Percentiles rank a stretch among this genome's conserved stretches.
These are phyloP conservation scores for Drosophila antonietae DNA, from an alignment of 2,888 invertebrate species.

Conservation along the genomic window DNA sequence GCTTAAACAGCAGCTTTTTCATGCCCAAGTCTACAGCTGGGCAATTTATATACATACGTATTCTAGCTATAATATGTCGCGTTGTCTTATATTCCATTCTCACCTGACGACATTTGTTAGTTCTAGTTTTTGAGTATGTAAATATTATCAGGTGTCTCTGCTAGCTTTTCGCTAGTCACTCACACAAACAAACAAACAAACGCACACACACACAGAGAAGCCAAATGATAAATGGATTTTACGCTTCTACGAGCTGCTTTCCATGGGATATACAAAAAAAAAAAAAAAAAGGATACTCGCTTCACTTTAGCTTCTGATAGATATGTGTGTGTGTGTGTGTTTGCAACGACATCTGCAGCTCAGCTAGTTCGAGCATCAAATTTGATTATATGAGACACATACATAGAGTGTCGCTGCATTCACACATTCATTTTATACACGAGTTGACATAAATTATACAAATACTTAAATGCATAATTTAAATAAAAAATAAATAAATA, in stretches of 20 bases:
- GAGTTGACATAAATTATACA: neutral
- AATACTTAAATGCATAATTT: neutral
- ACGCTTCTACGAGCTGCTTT: slow-evolving; percentile 45
- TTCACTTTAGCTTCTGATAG: slow-evolving; percentile 29
- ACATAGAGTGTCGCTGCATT: neutral
- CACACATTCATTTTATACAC: neutral
- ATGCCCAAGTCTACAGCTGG: neutral
- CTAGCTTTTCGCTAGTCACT: slow-evolving; percentile 34
- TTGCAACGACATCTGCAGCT: slow-evolving; percentile 5
- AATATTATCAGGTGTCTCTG: slow-evolving; percentile 60
- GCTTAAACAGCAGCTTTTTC: neutral
- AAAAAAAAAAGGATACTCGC: slow-evolving; percentile 13
- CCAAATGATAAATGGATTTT: slow-evolving; percentile 71
- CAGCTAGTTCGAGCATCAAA: slow-evolving; percentile 6
- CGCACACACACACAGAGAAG: slow-evolving; percentile 1
- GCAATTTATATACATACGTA: neutral
- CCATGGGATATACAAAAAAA: slow-evolving; percentile 10
- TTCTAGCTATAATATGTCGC: slow-evolving; percentile 5
- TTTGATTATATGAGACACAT: slow-evolving; percentile 12
- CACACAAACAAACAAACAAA: slow-evolving; percentile 1
- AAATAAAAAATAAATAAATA: neutral
- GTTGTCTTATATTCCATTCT: slow-evolving; percentile 6
- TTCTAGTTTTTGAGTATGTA: slow-evolving; percentile 46
- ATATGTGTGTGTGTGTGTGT: slow-evolving; percentile 3
- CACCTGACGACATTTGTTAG: slow-evolving; percentile 30